Conservation (phyloP, 2,797 vertebrate genomes). For the Phyllotis vaccarum region DNA sequence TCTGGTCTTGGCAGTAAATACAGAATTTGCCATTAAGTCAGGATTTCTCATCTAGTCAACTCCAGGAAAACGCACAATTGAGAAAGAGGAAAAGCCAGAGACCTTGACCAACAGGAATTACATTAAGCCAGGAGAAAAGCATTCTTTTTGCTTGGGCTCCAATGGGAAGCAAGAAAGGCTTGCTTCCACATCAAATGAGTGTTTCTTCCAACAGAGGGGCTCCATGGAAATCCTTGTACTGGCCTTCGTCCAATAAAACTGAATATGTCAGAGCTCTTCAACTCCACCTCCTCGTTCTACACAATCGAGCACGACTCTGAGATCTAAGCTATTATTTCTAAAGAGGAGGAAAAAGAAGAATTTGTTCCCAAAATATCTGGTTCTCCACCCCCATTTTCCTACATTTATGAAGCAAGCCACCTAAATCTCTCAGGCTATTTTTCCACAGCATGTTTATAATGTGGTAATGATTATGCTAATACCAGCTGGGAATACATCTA, state of each 20-base stretch:
- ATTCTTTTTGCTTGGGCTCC: constrained; percentile 31
- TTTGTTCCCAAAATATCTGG: constrained; percentile 69
- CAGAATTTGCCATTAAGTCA: constrained; percentile 72
- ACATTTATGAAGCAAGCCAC: constrained; percentile 78
- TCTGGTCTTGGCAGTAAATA: constrained; percentile 73
- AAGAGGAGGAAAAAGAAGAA: neutral
- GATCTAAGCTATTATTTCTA: constrained; percentile 29
- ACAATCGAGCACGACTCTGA: constrained; percentile 68
- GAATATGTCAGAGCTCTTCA: constrained; percentile 38
- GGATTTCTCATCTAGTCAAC: constrained; percentile 75
- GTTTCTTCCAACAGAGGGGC: constrained; percentile 17
- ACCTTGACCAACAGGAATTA: constrained; percentile 63
- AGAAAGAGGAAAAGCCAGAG: constrained; percentile 63
- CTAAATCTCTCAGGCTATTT: constrained; percentile 73
- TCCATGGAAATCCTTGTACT: constrained; percentile 10
- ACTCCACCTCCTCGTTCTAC: constrained; percentile 50
- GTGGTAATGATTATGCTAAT: constrained; percentile 83
- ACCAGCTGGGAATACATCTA: constrained; percentile 72
- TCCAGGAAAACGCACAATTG: constrained; percentile 63
- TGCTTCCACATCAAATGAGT: constrained; percentile 31
- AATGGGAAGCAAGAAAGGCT: constrained; percentile 28
- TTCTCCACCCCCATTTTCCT: constrained; percentile 68
- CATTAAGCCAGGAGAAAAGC: constrained; percentile 60
- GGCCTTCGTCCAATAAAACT: constrained; percentile 40
- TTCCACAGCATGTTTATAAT: constrained; percentile 75